A percentile compares a stretch with the other conserved stretches of the same genome.
Evolutionary conservation across 2,113 vertebrate genomes (phyloP).

Genomic region (Paradisaea rubra): DNA sequence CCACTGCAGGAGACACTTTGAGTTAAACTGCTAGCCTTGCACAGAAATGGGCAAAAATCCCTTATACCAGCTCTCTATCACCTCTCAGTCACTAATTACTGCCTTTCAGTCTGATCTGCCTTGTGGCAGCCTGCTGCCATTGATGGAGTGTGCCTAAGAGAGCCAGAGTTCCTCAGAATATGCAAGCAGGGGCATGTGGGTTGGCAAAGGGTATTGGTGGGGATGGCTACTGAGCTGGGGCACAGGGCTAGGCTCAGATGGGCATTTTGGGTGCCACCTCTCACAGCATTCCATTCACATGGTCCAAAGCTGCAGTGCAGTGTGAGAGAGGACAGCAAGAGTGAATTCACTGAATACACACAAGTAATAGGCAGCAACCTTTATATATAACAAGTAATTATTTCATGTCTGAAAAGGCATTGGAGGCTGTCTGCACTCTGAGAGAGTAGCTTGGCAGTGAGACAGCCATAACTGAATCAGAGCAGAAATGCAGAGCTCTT

Average conservation of each 20-base stretch:
- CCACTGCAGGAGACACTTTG: conserved; percentile 44
- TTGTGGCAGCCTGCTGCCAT: background rate
- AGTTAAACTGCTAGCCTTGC: conserved; percentile 26
- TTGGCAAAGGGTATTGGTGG: background rate
- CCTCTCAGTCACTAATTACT: background rate
- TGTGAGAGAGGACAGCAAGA: background rate
- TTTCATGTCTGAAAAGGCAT: background rate
- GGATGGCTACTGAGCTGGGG: background rate
- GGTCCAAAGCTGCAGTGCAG: background rate
- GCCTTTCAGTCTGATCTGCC: background rate
- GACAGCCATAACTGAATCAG: background rate
- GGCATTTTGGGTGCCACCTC: background rate
- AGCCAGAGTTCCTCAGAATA: background rate
- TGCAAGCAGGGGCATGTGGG: accelerated
- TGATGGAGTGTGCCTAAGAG: background rate
- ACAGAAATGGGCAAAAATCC: conserved; percentile 16
- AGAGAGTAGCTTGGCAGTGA: background rate
- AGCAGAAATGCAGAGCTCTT: background rate
- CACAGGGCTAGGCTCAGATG: background rate
- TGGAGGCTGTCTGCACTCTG: background rate
- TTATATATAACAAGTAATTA: background rate
- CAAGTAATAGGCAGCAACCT: background rate
- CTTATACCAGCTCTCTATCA: background rate
- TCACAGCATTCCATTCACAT: background rate
- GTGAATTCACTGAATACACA: background rate